Base-by-base conservation (phyloP, 2,797 vertebrate species). In the Sparus aurata region DNA sequence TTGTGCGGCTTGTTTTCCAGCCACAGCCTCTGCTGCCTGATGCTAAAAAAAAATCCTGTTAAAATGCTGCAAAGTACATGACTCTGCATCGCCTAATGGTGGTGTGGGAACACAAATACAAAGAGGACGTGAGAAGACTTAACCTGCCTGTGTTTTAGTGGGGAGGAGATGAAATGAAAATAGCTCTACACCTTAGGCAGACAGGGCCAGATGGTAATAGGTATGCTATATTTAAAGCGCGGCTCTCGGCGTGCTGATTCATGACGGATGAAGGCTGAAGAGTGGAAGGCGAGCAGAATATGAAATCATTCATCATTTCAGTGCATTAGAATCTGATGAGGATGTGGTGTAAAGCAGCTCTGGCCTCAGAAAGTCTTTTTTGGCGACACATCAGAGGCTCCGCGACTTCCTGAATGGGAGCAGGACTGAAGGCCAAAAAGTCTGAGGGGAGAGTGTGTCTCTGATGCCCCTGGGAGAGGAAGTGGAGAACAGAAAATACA, bases 331-430 rank as follows among this genome's bases (percentile, higher is more conserved):
- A 67, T 79, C 75, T 66, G 70, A 83, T 23, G 74, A 78, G 67
- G 75, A 78, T 54, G 66, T 49, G 74, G 61, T 80, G 59, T n/a
- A 2, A 74, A 82, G 78, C 68, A 54, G 75, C 47, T 76, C 46
- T 79, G 86, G 84, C 79, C 66, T 83, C 52, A 27, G 20, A 83
- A 63, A 82, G 79, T 80, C 68, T 16, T 59, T 81, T 79, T 83
- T 95, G 94, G 94, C 93, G 64, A 80, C 54, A 83, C 89, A 90
- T 94, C 89, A 93, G 80, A 94, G 81, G 85, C 69, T 73, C 69
- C 46, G 71, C 27, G 10, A 89, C 92, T 94, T 95, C 90, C 94
- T 94, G 93, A 89, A 82, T 82, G 74, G 85, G 84, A 89, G 91
- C 71, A 75, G 82, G 70, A 88, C 78, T 38, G 65, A 64, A 82